Evolutionary conservation across 1,140 invertebrate genomes (phyloP).

Genomic region (Drosophila bifasciata): DNA sequence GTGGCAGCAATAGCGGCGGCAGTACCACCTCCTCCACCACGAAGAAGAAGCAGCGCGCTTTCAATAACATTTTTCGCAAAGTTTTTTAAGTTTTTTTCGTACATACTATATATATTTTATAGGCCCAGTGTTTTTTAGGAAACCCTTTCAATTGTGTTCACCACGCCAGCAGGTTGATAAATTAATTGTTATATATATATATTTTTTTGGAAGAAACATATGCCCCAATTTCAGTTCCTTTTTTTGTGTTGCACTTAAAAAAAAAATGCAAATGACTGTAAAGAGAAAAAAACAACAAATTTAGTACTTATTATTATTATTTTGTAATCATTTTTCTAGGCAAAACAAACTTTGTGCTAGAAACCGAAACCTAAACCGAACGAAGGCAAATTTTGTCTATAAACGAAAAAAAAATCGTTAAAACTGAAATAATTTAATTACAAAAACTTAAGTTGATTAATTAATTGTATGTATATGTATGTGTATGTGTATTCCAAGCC

Average conservation of each 20-base stretch:
- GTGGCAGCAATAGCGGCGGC: conserved; percentile 46
- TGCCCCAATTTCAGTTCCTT: conserved; percentile 61
- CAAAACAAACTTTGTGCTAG: conserved; percentile 1
- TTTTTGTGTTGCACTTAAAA: conserved; percentile 48
- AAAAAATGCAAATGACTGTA: conserved; percentile 69
- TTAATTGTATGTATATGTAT: conserved; percentile 13
- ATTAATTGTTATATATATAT: conserved; percentile 33
- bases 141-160: not conserved
- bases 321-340: conserved; percentile 30
- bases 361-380: conserved; percentile 10
- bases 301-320: conserved; percentile 48
- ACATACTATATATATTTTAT: not conserved
- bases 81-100: conserved; percentile 66
- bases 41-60: conserved; percentile 77
- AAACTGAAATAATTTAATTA: conserved; percentile 10
- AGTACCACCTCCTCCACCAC: conserved; percentile 75
- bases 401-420: conserved; percentile 2
- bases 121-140: conserved; percentile 42
- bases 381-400: too few relatives aligned
- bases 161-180: not conserved
- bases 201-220: conserved; percentile 1
- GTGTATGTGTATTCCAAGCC: conserved; percentile 35
- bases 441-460: too few relatives aligned
- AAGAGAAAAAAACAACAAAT: conserved; percentile 47
- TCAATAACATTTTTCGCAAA: conserved; percentile 82